These are phyloP conservation scores for Leucozona laternaria DNA, from an alignment of 2,888 invertebrate genomes.

Conservation along the genomic window DNA sequence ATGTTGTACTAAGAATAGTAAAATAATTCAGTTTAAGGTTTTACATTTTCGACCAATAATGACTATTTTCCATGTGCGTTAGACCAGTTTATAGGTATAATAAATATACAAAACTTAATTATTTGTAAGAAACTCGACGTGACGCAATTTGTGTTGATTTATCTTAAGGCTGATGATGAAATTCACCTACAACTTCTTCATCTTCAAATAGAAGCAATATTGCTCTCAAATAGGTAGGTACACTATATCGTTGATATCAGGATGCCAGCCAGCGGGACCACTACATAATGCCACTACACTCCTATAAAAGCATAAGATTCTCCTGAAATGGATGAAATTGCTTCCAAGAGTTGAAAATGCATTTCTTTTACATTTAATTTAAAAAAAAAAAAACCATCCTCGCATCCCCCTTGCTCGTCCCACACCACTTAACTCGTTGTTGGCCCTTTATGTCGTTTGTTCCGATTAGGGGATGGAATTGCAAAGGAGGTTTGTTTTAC, in stretches of 20 bases:
- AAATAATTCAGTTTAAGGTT: too few species aligned
- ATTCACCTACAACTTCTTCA: slow-evolving; percentile 1
- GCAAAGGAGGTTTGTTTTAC: slow-evolving; percentile 45
- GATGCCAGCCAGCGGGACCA: slow-evolving; percentile 54
- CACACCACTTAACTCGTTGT: slow-evolving; percentile 51
- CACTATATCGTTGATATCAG: slow-evolving; percentile 31
- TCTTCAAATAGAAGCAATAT: slow-evolving; percentile 65
- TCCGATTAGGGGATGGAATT: slow-evolving; percentile 40
- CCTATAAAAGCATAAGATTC: slow-evolving; percentile 2
- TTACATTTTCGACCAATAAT: too few species aligned
- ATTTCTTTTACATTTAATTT: slow-evolving; percentile 71
- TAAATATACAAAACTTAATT: background rate
- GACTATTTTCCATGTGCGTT: background rate
- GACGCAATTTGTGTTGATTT: background rate
- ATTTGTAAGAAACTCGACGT: too few species aligned
- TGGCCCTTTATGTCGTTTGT: slow-evolving; percentile 35
- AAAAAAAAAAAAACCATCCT: slow-evolving; percentile 20
- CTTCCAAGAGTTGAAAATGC: slow-evolving; percentile 63
- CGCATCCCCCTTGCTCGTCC: background rate
- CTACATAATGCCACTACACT: slow-evolving; percentile 12
- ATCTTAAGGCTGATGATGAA: background rate
- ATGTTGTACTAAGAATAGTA: too few species aligned
- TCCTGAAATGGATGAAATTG: slow-evolving; percentile 37
- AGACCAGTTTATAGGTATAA: background rate
- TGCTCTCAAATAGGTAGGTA: slow-evolving; percentile 35